Evolutionary conservation across 2,888 invertebrate species (phyloP).

Genomic region (Saturnia japonica): DNA sequence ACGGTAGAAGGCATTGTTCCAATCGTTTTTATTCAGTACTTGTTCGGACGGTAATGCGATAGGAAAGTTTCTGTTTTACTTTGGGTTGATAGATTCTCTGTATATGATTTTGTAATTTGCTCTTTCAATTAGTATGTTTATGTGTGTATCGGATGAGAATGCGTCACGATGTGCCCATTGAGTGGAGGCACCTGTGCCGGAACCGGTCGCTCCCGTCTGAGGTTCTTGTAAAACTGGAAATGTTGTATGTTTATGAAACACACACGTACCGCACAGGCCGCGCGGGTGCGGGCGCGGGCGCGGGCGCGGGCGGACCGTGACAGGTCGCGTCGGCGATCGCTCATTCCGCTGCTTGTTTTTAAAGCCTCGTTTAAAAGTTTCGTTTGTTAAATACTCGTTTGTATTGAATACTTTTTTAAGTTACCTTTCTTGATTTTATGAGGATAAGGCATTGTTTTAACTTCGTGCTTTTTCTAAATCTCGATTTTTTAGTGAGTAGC

Average conservation of each 20-base stretch:
- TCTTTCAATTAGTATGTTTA: slow-evolving; percentile 9
- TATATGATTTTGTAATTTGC: slow-evolving; percentile 7
- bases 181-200: slow-evolving; percentile 66
- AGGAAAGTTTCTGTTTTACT: slow-evolving; percentile 6
- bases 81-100: not conserved
- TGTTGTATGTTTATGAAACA: slow-evolving; percentile 54
- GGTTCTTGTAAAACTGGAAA: slow-evolving; percentile 68
- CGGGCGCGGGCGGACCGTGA: not conserved
- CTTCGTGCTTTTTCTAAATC: no score
- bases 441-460: not conserved
- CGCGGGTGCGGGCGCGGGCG: not conserved
- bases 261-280: slow-evolving; percentile 40
- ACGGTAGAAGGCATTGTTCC: slow-evolving; percentile 25
- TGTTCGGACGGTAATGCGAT: not conserved
- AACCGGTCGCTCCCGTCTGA: slow-evolving; percentile 66
- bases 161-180: slow-evolving; percentile 44
- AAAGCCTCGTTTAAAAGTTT: not conserved
- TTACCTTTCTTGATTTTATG: not conserved
- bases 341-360: slow-evolving; percentile 6
- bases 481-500: no score
- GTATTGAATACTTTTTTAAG: not conserved
- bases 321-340: slow-evolving; percentile 15
- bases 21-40: slow-evolving; percentile 10
- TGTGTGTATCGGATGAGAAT: slow-evolving; percentile 1
- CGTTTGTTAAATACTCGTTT: not conserved